Conservation (phyloP, 2,888 invertebrate species). For the Metacarcinus magister region DNA sequence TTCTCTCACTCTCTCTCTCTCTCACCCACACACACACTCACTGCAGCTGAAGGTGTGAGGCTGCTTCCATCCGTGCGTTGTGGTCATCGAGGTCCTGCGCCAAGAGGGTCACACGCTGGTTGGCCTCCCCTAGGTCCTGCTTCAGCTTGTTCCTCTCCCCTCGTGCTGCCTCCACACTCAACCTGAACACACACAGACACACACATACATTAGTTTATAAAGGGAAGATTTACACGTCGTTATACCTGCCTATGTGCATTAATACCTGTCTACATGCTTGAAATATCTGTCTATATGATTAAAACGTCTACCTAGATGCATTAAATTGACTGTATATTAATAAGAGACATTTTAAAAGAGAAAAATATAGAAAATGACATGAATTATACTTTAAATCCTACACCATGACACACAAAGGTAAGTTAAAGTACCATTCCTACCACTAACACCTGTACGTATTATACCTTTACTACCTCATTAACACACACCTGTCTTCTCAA, state of each 20-base stretch:
- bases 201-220: background rate
- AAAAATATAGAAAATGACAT: too few relatives aligned
- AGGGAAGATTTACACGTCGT: background rate
- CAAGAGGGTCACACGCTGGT: constrained; percentile 91
- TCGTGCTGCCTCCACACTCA: constrained; percentile 87
- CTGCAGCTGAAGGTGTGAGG: constrained; percentile 88
- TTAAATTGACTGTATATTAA: too few relatives aligned
- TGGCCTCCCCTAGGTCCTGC: constrained; percentile 91
- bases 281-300: background rate
- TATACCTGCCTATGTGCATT: background rate
- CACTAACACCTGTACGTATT: too few relatives aligned
- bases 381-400: too few relatives aligned
- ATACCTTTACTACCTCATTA: too few relatives aligned
- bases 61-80: constrained; percentile 92
- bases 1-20: background rate
- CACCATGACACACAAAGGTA: too few relatives aligned
- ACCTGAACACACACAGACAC: constrained; percentile 30
- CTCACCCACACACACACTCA: constrained; percentile 85
- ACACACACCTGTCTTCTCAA: too few relatives aligned
- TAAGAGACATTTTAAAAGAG: too few relatives aligned
- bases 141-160: constrained; percentile 93
- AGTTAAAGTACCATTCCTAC: too few relatives aligned
- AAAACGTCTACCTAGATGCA: background rate
- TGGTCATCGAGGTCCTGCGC: constrained; percentile 97
- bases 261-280: background rate